Conservation (phyloP, 1,140 invertebrate species). For the Scaptomyza hsui region DNA sequence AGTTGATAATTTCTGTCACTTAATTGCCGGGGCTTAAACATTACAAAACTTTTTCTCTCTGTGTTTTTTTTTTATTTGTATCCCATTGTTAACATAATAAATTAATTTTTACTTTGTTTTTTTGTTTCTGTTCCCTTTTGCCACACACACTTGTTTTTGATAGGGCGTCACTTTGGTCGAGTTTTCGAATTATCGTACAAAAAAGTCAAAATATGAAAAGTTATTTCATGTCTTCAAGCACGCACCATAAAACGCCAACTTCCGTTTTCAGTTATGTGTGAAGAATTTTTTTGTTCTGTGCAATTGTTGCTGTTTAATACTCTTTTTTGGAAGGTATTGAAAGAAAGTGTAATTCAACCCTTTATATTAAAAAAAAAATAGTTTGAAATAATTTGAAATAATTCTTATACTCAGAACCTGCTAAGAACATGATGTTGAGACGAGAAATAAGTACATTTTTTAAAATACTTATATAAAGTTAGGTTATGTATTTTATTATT, state of each 20-base stretch:
- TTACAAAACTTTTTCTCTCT: conserved; percentile 71
- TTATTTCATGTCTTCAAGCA: conserved; percentile 41
- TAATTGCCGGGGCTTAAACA: conserved; percentile 80
- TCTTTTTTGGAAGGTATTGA: neutral
- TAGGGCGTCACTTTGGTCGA: conserved; percentile 21
- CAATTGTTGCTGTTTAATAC: neutral
- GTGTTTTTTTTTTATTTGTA: neutral
- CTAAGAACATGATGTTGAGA: too few relatives aligned
- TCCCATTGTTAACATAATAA: conserved; percentile 73
- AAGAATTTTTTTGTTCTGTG: neutral
- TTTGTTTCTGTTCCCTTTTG: neutral
- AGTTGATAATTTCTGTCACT: conserved; percentile 76
- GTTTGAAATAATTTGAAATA: too few relatives aligned
- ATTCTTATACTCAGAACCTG: too few relatives aligned
- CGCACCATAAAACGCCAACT: conserved; percentile 48
- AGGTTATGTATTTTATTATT: too few relatives aligned
- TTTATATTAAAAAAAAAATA: too few relatives aligned
- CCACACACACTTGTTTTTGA: conserved; percentile 17
- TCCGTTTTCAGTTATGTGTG: conserved; percentile 38
- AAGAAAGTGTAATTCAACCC: too few relatives aligned
- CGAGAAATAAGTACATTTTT: too few relatives aligned
- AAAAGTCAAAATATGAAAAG: conserved; percentile 63
- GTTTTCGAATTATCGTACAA: conserved; percentile 38
- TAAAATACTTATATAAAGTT: too few relatives aligned
- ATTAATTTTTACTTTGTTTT: conserved; percentile 58